These are phyloP conservation scores for Coccyzus lansbergi DNA, from an alignment of 2,797 vertebrate species.

Conservation along the genomic window DNA sequence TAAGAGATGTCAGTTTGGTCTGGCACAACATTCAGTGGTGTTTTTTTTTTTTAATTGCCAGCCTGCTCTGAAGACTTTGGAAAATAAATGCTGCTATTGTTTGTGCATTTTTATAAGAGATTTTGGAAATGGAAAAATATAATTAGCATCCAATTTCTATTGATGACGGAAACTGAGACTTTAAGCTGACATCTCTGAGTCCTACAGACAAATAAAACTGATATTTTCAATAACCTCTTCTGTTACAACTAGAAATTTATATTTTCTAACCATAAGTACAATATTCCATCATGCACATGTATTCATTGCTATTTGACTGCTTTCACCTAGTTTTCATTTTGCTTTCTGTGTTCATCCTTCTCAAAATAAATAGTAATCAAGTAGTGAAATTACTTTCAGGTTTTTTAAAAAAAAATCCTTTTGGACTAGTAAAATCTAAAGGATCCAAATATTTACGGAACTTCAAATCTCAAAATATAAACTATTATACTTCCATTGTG, in stretches of 20 bases:
- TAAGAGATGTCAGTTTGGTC: not conserved
- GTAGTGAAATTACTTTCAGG: not conserved
- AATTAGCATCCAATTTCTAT: not conserved
- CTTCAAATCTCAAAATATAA: slow-evolving; percentile 24
- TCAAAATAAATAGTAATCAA: not conserved
- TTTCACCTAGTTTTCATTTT: not conserved
- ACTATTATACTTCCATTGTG: not conserved
- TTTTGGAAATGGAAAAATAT: not conserved
- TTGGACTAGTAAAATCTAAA: not conserved
- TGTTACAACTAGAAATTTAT: not conserved
- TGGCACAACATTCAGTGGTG: not conserved
- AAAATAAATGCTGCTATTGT: not conserved
- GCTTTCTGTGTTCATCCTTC: not conserved
- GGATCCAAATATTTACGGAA: slow-evolving; percentile 31
- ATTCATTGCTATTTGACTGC: not conserved
- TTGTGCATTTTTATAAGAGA: not conserved
- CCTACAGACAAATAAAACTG: not conserved
- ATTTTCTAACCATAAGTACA: not conserved
- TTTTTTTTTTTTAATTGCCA: not conserved
- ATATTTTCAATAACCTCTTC: not conserved
- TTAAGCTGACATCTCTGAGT: rapidly evolving
- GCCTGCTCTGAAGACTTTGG: not conserved
- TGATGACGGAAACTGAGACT: not conserved
- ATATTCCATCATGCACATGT: not conserved
- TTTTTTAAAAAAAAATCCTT: not conserved